Base-by-base conservation (phyloP, 1,140 invertebrate species). In the Steinernema khuongi region DNA sequence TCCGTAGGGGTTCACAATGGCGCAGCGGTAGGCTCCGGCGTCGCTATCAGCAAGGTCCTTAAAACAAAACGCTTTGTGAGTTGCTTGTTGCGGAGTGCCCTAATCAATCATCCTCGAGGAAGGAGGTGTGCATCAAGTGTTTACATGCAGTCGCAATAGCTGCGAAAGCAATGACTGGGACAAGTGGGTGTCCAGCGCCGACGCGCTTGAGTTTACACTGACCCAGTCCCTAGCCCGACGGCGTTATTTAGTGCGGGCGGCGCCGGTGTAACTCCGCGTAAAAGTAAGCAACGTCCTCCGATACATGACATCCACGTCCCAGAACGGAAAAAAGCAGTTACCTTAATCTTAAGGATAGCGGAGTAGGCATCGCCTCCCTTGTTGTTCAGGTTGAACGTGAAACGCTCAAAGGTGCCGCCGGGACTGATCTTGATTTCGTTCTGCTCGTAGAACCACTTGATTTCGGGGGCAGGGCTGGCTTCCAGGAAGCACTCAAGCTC, bases 401-500 rank as follows among this genome's bases (percentile, higher is more conserved):
- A 92, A 88, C 93, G 92, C 68, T 91, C 90, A 32, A 90, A 91
- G 87, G n/a, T n/a, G n/a, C n/a, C n/a, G n/a, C n/a, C n/a, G n/a
- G n/a, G n/a, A n/a, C n/a, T n/a, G n/a, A 93, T 91, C 77, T 91
- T 91, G 67, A 96, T 90, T 74, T 91, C 87, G 67, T 91, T 92
- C 83, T 77, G 85, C 33, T 85, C 84, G 74, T 85, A 83, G 87
- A 90, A 96, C 94, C 94, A 97, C 1, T 91, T 93, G 79, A 97
- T 96, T 83, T 96, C 94, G 72, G 94, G 94, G 66, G 93, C 89
- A 22, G 94, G 94, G 87, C 95, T 91, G 44, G 94, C 94, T 89
- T 96, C 94, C 85, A 97, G 87, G 81, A 94, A 88, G 87, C 94
- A 97, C 88, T 96, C 94, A 91, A 97, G 93, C 79, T 96, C 91